Evolutionary conservation across 2,888 invertebrate genomes (phyloP).

Genomic region (Lordiphosa fenestrarum): DNA sequence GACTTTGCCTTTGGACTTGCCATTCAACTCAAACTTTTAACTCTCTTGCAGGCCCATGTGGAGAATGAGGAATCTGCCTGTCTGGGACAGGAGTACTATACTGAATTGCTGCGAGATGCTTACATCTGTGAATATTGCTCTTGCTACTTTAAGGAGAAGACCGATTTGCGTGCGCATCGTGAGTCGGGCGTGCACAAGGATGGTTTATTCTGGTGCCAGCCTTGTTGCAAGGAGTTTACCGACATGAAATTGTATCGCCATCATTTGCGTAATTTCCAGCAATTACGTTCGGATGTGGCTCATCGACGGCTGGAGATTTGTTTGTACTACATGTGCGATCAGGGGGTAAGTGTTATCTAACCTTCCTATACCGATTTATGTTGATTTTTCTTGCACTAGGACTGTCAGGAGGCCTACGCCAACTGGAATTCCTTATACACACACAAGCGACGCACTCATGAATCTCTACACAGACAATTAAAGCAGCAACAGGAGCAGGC

Average conservation of each 20-base stretch:
- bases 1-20: too few relatives aligned
- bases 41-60: slow-evolving; percentile 25
- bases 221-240: slow-evolving; percentile 48
- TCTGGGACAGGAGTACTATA: slow-evolving; percentile 34
- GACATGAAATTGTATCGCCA: slow-evolving; percentile 65
- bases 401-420: slow-evolving; percentile 68
- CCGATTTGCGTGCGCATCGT: slow-evolving; percentile 68
- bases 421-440: slow-evolving; percentile 75
- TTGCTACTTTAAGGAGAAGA: slow-evolving; percentile 59
- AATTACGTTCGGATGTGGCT: slow-evolving; percentile 35
- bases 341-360: slow-evolving; percentile 47
- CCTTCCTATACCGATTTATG: too few relatives aligned
- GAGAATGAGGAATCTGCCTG: slow-evolving; percentile 28
- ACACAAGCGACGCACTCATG: slow-evolving; percentile 67
- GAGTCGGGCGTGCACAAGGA: slow-evolving; percentile 57
- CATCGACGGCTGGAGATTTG: slow-evolving; percentile 53
- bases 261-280: slow-evolving; percentile 54
- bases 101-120: slow-evolving; percentile 52
- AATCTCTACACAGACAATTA: slow-evolving; percentile 11
- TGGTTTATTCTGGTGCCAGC: slow-evolving; percentile 58
- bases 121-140: slow-evolving; percentile 77
- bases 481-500: background rate
- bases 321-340: slow-evolving; percentile 70
- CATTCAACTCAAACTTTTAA: too few relatives aligned
- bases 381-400: slow-evolving; percentile 37